Evolutionary conservation across 2,888 invertebrate species (phyloP), one percentile per base, ranked within the genome.

Genomic region (Lochmaea capreae): DNA sequence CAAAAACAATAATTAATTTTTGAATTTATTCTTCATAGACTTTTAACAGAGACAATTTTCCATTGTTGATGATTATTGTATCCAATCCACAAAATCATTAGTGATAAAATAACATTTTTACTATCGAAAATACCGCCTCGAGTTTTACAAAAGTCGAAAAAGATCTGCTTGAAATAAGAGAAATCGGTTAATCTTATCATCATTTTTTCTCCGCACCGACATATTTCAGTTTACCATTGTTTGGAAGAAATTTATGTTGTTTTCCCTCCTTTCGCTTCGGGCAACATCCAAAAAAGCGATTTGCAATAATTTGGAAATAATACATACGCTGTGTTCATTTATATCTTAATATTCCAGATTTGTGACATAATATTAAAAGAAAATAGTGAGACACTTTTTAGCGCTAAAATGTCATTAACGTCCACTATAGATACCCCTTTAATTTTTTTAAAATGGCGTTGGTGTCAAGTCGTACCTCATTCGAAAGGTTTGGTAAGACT

Each of bases 141-240:
- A 61, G 59, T 61, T 72, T 52, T 66, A 61, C 16, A 54, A 58
- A 65, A 67, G 22, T 52, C 61, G 49, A 57, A 62, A 73, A 73
- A 73, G 63, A 69, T 65, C 65, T 58, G 63, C 70, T 65, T 65
- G 42, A 73, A 73, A 65, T 73, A 68, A 70, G 65, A 67, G 58
- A 61, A 70, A 71, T 71, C 71, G 59, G 71, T 74, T 74, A 74
- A 74, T 74, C 74, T 74, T 74, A 71, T 74, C 68, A 65, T 71
- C 70, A 58, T 71, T 70, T 70, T 70, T 61, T 71, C 63, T 71
- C 67, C 70, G 49, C 67, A 70, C 67, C 69, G 69, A 70, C 66
- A 62, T 62, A 43, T 62, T 62, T 42, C 33, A 59, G 59, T 26
- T 59, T 59, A 59, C n/a, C 22, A 43, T n/a, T 63, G 43, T 43